Conservation (phyloP, 2,888 invertebrate species). For the Latrodectus hesperus region DNA sequence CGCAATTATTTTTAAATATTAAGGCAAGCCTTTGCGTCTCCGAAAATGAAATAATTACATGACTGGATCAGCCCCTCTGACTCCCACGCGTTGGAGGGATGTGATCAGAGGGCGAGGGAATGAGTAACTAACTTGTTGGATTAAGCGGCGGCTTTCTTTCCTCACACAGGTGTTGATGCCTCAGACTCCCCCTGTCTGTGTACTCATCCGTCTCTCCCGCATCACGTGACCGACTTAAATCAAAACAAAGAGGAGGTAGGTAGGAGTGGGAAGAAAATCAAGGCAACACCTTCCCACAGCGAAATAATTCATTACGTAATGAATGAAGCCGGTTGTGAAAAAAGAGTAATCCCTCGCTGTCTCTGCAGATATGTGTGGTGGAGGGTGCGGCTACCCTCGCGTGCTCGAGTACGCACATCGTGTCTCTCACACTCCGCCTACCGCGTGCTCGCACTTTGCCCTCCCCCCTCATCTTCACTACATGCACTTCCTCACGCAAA, state of each 20-base stretch:
- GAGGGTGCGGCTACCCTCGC: slow-evolving; percentile 48
- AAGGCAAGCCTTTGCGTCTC: too few species aligned
- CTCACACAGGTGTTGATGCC: slow-evolving; percentile 27
- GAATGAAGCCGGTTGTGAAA: slow-evolving; percentile 23
- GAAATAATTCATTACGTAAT: slow-evolving; percentile 55
- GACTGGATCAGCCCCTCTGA: too few species aligned
- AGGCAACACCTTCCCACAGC: slow-evolving; percentile 48
- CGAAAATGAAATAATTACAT: too few species aligned
- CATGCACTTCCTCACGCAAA: too few species aligned
- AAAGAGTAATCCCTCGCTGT: slow-evolving; percentile 23
- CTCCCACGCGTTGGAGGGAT: too few species aligned
- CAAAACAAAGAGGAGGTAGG: slow-evolving; percentile 43
- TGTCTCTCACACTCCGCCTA: slow-evolving; percentile 53
- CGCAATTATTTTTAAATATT: too few species aligned
- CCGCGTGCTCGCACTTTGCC: slow-evolving; percentile 44
- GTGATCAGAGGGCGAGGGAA: neutral
- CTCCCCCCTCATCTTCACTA: too few species aligned
- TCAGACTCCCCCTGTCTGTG: neutral
- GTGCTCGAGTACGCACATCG: slow-evolving; percentile 36
- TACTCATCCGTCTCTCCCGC: neutral
- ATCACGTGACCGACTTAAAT: slow-evolving; percentile 39
- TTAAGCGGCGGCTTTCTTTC: slow-evolving; percentile 9
- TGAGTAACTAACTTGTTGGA: slow-evolving; percentile 50
- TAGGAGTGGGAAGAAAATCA: slow-evolving; percentile 27
- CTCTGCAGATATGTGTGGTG: slow-evolving; percentile 34